phyloP scores from a whole-genome alignment of 2,113 vertebrate species.

The Phalacrocorax carbo region DNA sequence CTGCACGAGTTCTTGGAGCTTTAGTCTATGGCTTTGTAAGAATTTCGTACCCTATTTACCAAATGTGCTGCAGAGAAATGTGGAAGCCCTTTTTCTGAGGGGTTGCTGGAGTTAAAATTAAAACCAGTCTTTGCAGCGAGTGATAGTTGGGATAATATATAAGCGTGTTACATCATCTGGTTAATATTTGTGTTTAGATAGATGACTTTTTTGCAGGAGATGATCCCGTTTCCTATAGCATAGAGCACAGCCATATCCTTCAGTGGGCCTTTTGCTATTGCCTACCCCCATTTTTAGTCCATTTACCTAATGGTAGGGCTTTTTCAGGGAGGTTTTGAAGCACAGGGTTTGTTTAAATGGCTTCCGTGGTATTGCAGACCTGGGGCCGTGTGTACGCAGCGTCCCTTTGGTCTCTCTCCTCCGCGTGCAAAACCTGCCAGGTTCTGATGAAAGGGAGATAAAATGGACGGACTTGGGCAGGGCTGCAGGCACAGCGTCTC shows the following conservation, averaged over 20 bases:
- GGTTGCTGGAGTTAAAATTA: not conserved
- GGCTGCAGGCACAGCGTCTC: not conserved
- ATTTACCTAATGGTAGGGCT: rapidly evolving
- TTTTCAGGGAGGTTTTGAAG: not conserved
- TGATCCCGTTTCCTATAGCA: rapidly evolving
- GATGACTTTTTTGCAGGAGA: not conserved
- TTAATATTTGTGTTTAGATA: not conserved
- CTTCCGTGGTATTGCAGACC: not conserved
- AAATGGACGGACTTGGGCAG: not conserved
- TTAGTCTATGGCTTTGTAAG: not conserved
- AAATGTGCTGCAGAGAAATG: not conserved
- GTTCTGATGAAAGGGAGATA: not conserved
- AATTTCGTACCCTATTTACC: not conserved
- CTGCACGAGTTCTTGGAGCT: not conserved
- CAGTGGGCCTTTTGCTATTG: not conserved
- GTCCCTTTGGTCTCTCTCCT: not conserved
- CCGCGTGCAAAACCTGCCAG: not conserved
- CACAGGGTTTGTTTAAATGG: rapidly evolving
- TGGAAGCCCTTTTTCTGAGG: not conserved
- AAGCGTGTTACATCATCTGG: not conserved
- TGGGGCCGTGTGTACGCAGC: rapidly evolving
- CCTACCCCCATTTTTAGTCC: rapidly evolving
- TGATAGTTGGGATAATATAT: rapidly evolving
- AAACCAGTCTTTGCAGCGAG: rapidly evolving
- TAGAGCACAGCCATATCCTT: rapidly evolving